Evolutionary conservation across 2,113 vertebrate species (phyloP).

Genomic region (Dipodomys stephensi): DNA sequence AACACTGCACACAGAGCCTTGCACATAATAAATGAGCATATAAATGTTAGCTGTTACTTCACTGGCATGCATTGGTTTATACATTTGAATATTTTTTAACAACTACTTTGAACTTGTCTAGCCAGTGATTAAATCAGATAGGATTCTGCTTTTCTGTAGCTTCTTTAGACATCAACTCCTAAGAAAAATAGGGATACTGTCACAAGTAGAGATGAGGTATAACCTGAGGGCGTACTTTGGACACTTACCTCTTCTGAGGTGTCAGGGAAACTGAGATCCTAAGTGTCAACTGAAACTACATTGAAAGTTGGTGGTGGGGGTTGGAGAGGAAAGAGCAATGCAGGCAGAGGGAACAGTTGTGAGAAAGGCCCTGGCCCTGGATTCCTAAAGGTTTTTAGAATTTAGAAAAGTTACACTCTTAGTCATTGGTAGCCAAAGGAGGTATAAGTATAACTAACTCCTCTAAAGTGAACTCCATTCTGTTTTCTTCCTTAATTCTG

Average conservation of each 20-base stretch:
- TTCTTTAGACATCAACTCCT: neutral
- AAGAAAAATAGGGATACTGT: neutral
- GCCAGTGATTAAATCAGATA: neutral
- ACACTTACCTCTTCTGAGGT: neutral
- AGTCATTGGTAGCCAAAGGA: neutral
- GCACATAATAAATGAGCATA: neutral
- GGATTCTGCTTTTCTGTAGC: neutral
- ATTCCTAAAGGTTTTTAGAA: constrained; percentile 13
- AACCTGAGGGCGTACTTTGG: neutral
- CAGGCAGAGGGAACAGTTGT: neutral
- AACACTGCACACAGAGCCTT: neutral
- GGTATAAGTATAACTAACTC: neutral
- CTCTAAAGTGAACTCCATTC: neutral
- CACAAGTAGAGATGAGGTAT: neutral
- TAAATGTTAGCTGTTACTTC: neutral
- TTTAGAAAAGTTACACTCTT: constrained; percentile 1
- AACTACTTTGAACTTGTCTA: neutral
- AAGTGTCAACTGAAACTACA: neutral
- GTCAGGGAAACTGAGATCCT: neutral
- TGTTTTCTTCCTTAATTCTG: constrained; percentile 27
- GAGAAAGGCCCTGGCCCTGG: neutral
- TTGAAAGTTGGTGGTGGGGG: neutral
- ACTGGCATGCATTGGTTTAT: neutral
- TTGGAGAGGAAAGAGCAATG: neutral
- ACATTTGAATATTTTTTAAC: constrained; percentile 9